Base-by-base conservation (phyloP, 30 jellyfish, hydroid and myxozoan genomes). In the Mastigias papua region DNA sequence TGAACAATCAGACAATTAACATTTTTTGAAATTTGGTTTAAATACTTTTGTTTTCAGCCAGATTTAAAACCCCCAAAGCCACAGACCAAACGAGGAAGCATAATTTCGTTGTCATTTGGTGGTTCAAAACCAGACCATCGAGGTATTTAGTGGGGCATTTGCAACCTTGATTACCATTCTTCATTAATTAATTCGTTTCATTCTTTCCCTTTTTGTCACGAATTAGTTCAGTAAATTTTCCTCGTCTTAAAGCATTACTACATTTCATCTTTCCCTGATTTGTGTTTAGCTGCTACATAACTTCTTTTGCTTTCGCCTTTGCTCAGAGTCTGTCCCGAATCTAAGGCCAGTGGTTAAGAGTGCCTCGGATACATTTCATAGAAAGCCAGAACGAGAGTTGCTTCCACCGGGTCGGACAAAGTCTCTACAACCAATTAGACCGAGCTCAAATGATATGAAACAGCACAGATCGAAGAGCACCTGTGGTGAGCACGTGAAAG, bases 391-490 rank as follows among this genome's bases (percentile, higher is more conserved):
- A 0, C 34, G 78, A 35, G 96, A 87, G 6, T 49, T 79, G 60
- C 23, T 79, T 9, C 92, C 97, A 46, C 81, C 91, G 19, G 90
- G 90, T 34, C 83, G 97, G 62, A 80, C 97, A 28, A 71, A 69
- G 32, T 89, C 97, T 1, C 46, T 89, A 69, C 97, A 89, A 61
- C 97, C 92, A 27, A 73, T 79, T 32, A 86, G 90, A 27, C 80
- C 89, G 25, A 37, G 30, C 23, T 62, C 90, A 13, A 70, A 67
- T n/a, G 97, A 82, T 20, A 48, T 22, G 63, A 76, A 84, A 57
- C 70, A 73, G 8, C 48, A 60, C 58, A 64, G 97, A 51, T 90
- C 97, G 13, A 69, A 90, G 60, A 90, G 97, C 80, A 80, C 94
- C 7, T 61, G 73, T 26, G 82, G 92, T 34, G 97, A 90, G 31